Percentiles rank a stretch among this genome's conserved stretches.
Evolutionary conservation across 2,113 vertebrate species (phyloP).

Genomic region (Ceratotherium simum): DNA sequence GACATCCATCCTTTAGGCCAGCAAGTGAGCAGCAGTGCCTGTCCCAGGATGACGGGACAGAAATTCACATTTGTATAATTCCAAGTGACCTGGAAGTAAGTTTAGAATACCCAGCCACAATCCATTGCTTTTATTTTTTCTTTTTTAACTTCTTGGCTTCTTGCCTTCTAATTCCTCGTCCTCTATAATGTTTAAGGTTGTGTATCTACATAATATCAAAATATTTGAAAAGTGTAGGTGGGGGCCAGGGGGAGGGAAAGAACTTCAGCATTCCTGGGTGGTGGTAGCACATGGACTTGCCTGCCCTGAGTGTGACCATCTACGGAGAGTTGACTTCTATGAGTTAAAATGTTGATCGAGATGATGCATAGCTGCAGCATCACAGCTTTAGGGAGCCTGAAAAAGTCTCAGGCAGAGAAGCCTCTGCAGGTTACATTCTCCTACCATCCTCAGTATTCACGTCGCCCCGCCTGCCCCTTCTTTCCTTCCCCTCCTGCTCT

Average conservation of each 20-base stretch:
- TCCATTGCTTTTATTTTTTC: background rate
- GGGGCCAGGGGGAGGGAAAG: too few relatives aligned
- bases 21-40: background rate
- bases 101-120: background rate
- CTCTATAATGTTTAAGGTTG: background rate
- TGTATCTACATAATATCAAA: background rate
- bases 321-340: background rate
- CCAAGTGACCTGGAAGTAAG: background rate
- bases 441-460: background rate
- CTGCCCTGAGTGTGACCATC: background rate
- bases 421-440: background rate
- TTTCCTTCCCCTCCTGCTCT: background rate
- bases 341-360: background rate
- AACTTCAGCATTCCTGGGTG: too few relatives aligned
- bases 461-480: rapidly evolving
- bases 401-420: rapidly evolving
- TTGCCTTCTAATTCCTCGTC: background rate
- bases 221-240: background rate
- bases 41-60: background rate
- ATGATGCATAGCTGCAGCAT: rapidly evolving
- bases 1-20: background rate
- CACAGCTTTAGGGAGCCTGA: too few relatives aligned
- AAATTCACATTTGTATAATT: background rate
- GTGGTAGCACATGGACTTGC: background rate
- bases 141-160: background rate